Base-by-base conservation (phyloP, 2,888 invertebrate species). In the Pandemis cinnamomeana region DNA sequence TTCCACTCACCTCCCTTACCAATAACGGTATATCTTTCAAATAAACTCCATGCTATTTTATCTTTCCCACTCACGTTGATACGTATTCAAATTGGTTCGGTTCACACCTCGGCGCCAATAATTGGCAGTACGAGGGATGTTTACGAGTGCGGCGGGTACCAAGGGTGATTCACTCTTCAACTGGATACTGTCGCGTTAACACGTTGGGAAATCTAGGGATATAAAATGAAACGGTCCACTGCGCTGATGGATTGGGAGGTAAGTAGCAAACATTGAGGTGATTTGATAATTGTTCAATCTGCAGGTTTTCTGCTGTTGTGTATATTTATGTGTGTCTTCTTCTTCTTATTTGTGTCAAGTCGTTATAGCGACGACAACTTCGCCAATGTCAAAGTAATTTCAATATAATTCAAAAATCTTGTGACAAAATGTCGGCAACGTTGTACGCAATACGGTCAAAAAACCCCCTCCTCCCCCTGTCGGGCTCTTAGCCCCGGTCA, bases 1-100 rank as follows among this genome's bases (percentile, higher is more conserved):
- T 8, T 7, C 7, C 53, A 55, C 7, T 51, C 7, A 55, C 0
- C 53, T 55, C 53, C 53, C 53, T 55, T 55, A 7, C 2, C 15
- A 53, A 15, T 69, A 73, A 69, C 69, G 41, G 68, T 73, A 73
- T 69, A 73, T 69, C 58, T 69, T 42, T 64, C 55, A 55, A 44
- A 68, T 69, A 46, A 41, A 48, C 64, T 41, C 48, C 61, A 11
- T 15, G 62, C 46, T 62, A 55, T 20, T 63, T 55, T 61, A 63
- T 68, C 55, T 63, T 63, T 15, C 55, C 13, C 44, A 41, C 13
- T 41, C 68, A 7, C 44, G 8, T 15, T 62, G 51, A 70, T 68
- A 63, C 41, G 10, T 46, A 72, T 68, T 68, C 55, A 72, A 68
- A 67, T 72, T 62, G 67, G 61, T 68, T 48, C 10, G 60, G 71